Percentiles rank a stretch among this genome's conserved stretches.
Evolutionary conservation across 2,888 invertebrate species (phyloP).

Genomic region (Synanthedon myopaeformis): DNA sequence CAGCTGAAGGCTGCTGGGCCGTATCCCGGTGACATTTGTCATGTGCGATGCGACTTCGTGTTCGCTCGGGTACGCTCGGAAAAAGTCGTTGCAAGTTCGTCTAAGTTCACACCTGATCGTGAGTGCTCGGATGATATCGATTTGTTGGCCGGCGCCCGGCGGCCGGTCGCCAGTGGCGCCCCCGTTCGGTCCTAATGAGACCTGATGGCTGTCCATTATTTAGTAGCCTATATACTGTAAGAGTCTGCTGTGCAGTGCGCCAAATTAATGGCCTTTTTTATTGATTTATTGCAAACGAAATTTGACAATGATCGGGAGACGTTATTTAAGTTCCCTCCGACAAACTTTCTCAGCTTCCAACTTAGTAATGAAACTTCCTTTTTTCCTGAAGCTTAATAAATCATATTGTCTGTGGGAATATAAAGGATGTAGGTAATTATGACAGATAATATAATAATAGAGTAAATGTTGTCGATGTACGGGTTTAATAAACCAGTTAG

Average conservation of each 20-base stretch:
- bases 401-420: too few species aligned
- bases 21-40: slow-evolving; percentile 61
- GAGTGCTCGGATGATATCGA: slow-evolving; percentile 36
- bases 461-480: too few species aligned
- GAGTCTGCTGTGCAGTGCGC: slow-evolving; percentile 37
- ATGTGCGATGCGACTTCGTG: slow-evolving; percentile 31
- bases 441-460: too few species aligned
- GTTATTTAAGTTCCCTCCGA: not conserved
- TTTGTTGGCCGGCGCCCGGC: slow-evolving; percentile 41
- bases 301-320: slow-evolving; percentile 47
- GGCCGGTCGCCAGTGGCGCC: slow-evolving; percentile 60
- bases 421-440: too few species aligned
- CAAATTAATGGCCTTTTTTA: slow-evolving; percentile 61
- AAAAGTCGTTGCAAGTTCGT: slow-evolving; percentile 18
- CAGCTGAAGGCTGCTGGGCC: slow-evolving; percentile 57
- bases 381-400: too few species aligned
- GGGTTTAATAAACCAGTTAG: too few species aligned
- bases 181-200: slow-evolving; percentile 55
- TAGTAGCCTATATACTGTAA: slow-evolving; percentile 42
- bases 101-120: slow-evolving; percentile 29
- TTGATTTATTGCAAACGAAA: slow-evolving; percentile 61
- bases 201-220: slow-evolving; percentile 65
- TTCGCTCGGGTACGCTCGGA: slow-evolving; percentile 11
- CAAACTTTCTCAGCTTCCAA: not conserved
- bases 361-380: not conserved